Evolutionary conservation across 2,888 invertebrate species (phyloP).

Genomic region (Pardosa pseudoannulata): DNA sequence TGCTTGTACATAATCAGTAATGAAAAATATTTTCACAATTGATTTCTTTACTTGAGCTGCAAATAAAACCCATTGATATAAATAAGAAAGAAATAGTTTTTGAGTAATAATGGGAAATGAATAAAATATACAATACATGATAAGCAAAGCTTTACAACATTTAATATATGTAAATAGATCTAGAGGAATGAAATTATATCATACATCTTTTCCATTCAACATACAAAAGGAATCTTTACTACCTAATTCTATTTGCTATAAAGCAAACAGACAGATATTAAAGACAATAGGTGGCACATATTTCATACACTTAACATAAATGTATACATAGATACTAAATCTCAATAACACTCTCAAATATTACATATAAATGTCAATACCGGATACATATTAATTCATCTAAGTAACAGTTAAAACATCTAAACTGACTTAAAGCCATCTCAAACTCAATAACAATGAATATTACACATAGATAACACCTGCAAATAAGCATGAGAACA

Average conservation of each 20-base stretch:
- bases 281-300: neutral
- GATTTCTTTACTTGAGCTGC: too few species aligned
- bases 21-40: too few species aligned
- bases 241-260: neutral
- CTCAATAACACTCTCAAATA: neutral
- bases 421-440: neutral
- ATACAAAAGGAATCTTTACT: neutral
- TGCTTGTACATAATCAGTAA: too few species aligned
- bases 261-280: neutral
- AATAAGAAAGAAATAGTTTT: too few species aligned
- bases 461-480: neutral
- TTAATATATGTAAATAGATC: neutral
- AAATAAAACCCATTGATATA: too few species aligned
- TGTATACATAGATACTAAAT: neutral
- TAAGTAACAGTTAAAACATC: neutral
- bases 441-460: neutral
- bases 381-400: slow-evolving; percentile 4
- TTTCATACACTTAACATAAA: neutral
- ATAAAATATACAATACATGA: too few species aligned
- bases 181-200: neutral
- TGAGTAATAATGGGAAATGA: too few species aligned
- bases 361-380: neutral
- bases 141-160: too few species aligned
- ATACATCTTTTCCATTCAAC: neutral
- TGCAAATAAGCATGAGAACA: neutral